Evolutionary conservation across 2,888 invertebrate genomes (phyloP).

Genomic region (Drosophila nigricruria): DNA sequence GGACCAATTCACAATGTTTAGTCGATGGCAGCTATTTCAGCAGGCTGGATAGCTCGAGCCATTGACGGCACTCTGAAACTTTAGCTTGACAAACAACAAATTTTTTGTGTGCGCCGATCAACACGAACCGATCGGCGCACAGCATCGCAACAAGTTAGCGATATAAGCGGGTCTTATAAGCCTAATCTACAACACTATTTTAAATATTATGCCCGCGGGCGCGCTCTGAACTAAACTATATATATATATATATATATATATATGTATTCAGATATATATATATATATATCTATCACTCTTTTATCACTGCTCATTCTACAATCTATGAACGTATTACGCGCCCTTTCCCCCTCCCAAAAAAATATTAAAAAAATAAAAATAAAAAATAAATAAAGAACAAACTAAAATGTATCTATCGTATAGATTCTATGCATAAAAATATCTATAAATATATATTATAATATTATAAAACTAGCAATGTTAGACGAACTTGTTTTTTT

Average conservation of each 20-base stretch:
- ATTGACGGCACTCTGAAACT: conserved; percentile 26
- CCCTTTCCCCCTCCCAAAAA: conserved; percentile 1
- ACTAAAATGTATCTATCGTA: conserved; percentile 63
- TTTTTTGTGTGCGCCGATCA: conserved; percentile 39
- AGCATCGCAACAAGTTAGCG: conserved; percentile 76
- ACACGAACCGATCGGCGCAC: conserved; percentile 34
- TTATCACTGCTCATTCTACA: conserved; percentile 39
- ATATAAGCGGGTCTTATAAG: conserved; percentile 85
- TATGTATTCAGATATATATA: not conserved
- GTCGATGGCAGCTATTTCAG: conserved; percentile 71
- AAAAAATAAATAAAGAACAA: conserved; percentile 63
- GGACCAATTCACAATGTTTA: conserved; percentile 40
- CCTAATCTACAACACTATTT: conserved; percentile 60
- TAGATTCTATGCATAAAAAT: conserved; percentile 37
- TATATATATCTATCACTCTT: conserved; percentile 17
- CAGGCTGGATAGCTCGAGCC: conserved; percentile 78
- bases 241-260: not conserved
- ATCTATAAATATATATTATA: conserved; percentile 29
- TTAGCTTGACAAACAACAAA: conserved; percentile 49
- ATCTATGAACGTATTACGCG: conserved; percentile 33
- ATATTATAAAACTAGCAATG: conserved; percentile 47
- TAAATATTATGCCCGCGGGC: conserved; percentile 48
- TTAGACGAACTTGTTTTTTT: conserved; percentile 74
- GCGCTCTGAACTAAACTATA: conserved; percentile 22
- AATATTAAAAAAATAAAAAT: not conserved